phyloP scores from a whole-genome alignment of 2,888 invertebrate genomes.

The Pammene fasciana region DNA sequence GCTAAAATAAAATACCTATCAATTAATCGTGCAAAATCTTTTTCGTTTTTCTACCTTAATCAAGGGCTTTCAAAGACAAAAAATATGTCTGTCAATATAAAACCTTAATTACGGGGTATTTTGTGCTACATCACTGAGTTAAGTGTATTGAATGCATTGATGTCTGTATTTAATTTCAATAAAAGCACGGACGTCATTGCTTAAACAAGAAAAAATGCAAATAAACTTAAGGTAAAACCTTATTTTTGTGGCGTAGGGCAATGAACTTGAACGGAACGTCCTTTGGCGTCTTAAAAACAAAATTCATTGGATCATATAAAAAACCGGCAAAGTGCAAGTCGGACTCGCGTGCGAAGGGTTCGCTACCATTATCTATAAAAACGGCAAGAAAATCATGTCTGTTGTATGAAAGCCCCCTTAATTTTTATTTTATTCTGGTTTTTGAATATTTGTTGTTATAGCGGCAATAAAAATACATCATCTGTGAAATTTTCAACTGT shows the following conservation, averaged over 20 bases:
- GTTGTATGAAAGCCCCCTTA: too few species aligned
- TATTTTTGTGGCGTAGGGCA: constrained; percentile 18
- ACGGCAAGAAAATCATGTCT: too few species aligned
- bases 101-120: constrained; percentile 1
- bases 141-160: neutral
- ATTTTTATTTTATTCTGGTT: too few species aligned
- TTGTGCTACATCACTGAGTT: constrained; percentile 1
- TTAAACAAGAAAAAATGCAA: constrained; percentile 16
- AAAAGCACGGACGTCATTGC: neutral
- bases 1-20: neutral
- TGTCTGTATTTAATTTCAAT: constrained; percentile 14
- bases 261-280: constrained; percentile 33
- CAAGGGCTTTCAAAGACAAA: neutral
- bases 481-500: too few species aligned
- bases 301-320: constrained; percentile 36
- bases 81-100: constrained; percentile 12
- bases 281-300: constrained; percentile 25
- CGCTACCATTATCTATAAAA: too few species aligned
- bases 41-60: neutral
- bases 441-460: too few species aligned
- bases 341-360: too few species aligned
- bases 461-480: too few species aligned
- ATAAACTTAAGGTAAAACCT: constrained; percentile 25
- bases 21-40: neutral
- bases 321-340: too few species aligned